Percentiles rank a stretch among this genome's conserved stretches.
phyloP scores from a whole-genome alignment of 1,140 invertebrate genomes.

The Spodoptera frugiperda region DNA sequence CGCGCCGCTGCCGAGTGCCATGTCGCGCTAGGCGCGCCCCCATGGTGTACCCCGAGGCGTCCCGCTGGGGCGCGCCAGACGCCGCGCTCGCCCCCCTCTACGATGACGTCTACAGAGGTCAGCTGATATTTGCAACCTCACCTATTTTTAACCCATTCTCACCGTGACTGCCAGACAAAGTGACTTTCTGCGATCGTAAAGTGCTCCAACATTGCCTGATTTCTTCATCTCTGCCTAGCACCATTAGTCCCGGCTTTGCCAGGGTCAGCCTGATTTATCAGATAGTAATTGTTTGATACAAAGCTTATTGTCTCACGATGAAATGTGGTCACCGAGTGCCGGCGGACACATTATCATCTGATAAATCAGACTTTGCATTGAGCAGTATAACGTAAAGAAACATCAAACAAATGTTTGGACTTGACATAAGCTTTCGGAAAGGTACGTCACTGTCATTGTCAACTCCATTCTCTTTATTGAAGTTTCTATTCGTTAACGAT shows the following conservation, averaged over 20 bases:
- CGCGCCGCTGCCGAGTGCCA: slow-evolving; percentile 65
- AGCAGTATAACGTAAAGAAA: slow-evolving; percentile 24
- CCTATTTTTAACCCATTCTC: slow-evolving; percentile 37
- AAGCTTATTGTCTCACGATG: slow-evolving; percentile 2
- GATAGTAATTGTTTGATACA: slow-evolving; percentile 25
- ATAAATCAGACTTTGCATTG: slow-evolving; percentile 34
- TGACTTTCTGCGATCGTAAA: slow-evolving; percentile 39
- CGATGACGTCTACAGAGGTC: slow-evolving; percentile 84
- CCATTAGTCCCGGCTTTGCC: slow-evolving; percentile 17
- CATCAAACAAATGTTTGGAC: slow-evolving; percentile 29
- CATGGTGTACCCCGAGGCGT: slow-evolving; percentile 82
- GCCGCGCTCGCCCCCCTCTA: slow-evolving; percentile 82
- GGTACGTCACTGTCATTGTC: slow-evolving; percentile 16
- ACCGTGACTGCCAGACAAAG: slow-evolving; percentile 30
- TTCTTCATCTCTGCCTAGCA: slow-evolving; percentile 18
- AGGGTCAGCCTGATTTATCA: slow-evolving; percentile 28
- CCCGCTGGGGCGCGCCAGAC: slow-evolving; percentile 83
- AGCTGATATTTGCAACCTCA: slow-evolving; percentile 71
- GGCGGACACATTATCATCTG: slow-evolving; percentile 1
- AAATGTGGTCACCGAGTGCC: slow-evolving; percentile 6
- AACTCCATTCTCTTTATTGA: slow-evolving; percentile 31
- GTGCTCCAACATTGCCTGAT: slow-evolving; percentile 32
- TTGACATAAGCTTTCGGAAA: slow-evolving; percentile 29
- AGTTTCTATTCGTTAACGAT: slow-evolving; percentile 26
- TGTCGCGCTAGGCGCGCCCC: slow-evolving; percentile 70